Evolutionary conservation across 2,888 invertebrate species (phyloP), one percentile per base, ranked within the genome.

Genomic region (Cistogaster globosa): DNA sequence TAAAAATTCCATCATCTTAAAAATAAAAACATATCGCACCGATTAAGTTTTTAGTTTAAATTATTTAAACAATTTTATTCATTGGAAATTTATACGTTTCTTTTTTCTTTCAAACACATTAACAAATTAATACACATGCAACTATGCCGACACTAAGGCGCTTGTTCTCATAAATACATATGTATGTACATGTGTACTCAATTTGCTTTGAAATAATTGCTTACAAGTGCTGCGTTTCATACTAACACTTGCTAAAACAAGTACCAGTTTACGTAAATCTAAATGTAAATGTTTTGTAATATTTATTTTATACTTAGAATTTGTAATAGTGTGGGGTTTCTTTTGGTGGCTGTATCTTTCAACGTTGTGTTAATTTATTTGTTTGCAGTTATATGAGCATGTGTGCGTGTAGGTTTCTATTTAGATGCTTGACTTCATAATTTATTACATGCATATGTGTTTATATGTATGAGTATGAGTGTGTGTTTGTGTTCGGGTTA

Each of bases 341-440:
- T 81, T 62, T 6, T 18, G 42, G 63, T 80, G 58, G 67, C 65
- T 72, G 51, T 67, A 74, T 80, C 60, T 65, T 48, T 60, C 72
- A 68, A 55, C 69, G 62, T 55, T 42, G 20, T 3, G 9, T 58
- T 26, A 65, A 45, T 72, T 57, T 57, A 32, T 78, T 32, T 55
- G 32, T 57, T 57, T 36, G 26, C 9, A 51, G n/a, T 22, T 55
- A 36, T 32, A 62, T 22, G 16, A 3, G 16, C 20, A 9, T 26
- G 18, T 68, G 12, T 62, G 8, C 75, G 12, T 5, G 48, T 57
- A 12, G 12, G 11, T 48, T 62, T 82, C 51, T 63, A 60, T 68
- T 75, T 62, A 78, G 65, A 65, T 71, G 75, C 82, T 82, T 85
- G 82, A 85, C 82, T 82, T 79, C 22, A 79, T 79, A 82, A 85